phyloP scores from a whole-genome alignment of 2,888 invertebrate species.

The Stenodema calcarata region DNA sequence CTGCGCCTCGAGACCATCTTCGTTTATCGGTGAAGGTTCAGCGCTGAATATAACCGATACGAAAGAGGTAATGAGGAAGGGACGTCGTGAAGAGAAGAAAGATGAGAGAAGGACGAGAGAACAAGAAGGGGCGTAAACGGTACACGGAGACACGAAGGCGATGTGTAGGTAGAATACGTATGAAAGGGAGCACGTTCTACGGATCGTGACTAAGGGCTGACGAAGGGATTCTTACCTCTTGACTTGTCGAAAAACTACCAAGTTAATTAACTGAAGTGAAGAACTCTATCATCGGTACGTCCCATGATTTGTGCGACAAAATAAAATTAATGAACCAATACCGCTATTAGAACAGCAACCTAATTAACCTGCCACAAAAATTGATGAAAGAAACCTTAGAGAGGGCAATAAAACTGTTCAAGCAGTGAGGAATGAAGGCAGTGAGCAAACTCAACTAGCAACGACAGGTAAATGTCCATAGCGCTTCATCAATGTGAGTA shows the following conservation, averaged over 20 bases:
- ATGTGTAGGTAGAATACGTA: neutral
- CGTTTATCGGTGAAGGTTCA: neutral
- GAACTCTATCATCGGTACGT: neutral
- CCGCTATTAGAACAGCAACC: no score
- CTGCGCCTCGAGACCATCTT: no score
- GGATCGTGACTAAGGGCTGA: neutral
- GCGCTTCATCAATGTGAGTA: no score
- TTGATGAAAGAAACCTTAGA: no score
- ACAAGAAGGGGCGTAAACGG: neutral
- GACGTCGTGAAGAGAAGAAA: neutral
- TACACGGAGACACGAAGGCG: neutral
- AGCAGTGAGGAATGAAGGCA: no score
- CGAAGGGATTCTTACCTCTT: neutral
- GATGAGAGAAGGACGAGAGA: neutral
- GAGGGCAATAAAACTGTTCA: no score
- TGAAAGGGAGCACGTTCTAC: conserved; percentile 18
- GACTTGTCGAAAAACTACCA: neutral
- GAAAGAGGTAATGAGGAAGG: neutral
- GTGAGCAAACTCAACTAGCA: no score
- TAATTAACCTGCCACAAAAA: no score
- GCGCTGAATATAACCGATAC: neutral
- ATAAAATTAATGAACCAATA: no score
- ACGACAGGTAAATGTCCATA: no score
- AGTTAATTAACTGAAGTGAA: neutral
- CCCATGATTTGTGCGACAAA: no score